A percentile compares a stretch with the other conserved stretches of the same genome.
Conservation (phyloP, 2,888 invertebrate species). For the Herminia tarsipennalis region DNA sequence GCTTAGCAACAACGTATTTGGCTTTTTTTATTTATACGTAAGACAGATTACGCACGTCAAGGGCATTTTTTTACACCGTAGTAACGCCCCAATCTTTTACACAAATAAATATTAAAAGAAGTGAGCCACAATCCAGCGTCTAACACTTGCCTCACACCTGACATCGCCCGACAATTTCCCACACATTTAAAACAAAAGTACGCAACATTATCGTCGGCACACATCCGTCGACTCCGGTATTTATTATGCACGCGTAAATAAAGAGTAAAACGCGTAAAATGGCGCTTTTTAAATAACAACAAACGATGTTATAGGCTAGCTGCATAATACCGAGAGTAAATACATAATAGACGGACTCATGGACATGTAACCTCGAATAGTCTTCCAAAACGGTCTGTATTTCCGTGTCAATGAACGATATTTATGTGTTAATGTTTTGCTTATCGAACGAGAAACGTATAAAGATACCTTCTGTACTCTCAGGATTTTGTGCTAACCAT, state of each 20-base stretch:
- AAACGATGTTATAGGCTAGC: too few relatives aligned
- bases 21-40: too few relatives aligned
- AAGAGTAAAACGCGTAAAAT: conserved; percentile 29
- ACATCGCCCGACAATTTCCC: conserved; percentile 31
- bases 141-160: conserved; percentile 24
- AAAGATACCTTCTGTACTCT: too few relatives aligned
- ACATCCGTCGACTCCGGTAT: conserved; percentile 16
- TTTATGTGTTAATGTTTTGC: too few relatives aligned
- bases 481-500: too few relatives aligned
- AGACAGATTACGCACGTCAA: not conserved
- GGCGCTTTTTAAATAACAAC: conserved; percentile 20
- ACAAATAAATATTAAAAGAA: conserved; percentile 9
- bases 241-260: conserved; percentile 18
- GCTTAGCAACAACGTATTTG: too few relatives aligned
- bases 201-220: conserved; percentile 27
- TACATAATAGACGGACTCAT: too few relatives aligned
- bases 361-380: too few relatives aligned
- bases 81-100: not conserved
- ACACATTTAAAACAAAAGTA: conserved; percentile 40
- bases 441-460: too few relatives aligned
- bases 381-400: too few relatives aligned
- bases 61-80: not conserved
- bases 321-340: too few relatives aligned
- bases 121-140: conserved; percentile 6
- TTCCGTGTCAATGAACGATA: too few relatives aligned